A percentile compares a stretch with the other conserved stretches of the same genome.
phyloP scores from a whole-genome alignment of 2,113 vertebrate species.

The Psittacula cyanocephala region DNA sequence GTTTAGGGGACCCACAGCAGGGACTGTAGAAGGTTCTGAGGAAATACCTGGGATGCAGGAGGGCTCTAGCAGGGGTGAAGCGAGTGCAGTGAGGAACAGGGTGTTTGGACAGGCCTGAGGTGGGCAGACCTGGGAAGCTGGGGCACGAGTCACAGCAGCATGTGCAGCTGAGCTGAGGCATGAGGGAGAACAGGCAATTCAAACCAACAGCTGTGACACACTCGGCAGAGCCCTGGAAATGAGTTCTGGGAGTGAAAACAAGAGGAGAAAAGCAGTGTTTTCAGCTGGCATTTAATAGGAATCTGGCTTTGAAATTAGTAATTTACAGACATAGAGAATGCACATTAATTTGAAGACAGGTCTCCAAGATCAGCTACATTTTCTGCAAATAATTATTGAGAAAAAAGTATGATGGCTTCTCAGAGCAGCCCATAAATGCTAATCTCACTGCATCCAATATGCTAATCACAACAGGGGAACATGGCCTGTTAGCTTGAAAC shows the following conservation, averaged over 20 bases:
- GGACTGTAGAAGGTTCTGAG: neutral
- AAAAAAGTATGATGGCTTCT: neutral
- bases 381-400: neutral
- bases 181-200: neutral
- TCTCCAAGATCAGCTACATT: neutral
- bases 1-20: neutral
- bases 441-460: neutral
- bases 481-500: neutral
- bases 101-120: neutral
- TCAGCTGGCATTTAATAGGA: slow-evolving; percentile 21
- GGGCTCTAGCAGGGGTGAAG: neutral
- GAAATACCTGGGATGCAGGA: neutral
- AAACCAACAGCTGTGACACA: neutral
- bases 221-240: neutral
- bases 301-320: neutral
- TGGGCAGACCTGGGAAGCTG: neutral
- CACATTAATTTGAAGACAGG: neutral
- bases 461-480: neutral
- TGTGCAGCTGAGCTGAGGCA: rapidly evolving
- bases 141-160: neutral
- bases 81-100: neutral
- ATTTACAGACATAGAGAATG: neutral
- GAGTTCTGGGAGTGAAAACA: neutral
- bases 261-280: neutral
- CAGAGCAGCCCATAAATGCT: neutral